Percentiles rank a stretch among this genome's conserved stretches.
phyloP scores from a whole-genome alignment of 2,888 invertebrate genomes.

The Drosophila vallismaia region DNA sequence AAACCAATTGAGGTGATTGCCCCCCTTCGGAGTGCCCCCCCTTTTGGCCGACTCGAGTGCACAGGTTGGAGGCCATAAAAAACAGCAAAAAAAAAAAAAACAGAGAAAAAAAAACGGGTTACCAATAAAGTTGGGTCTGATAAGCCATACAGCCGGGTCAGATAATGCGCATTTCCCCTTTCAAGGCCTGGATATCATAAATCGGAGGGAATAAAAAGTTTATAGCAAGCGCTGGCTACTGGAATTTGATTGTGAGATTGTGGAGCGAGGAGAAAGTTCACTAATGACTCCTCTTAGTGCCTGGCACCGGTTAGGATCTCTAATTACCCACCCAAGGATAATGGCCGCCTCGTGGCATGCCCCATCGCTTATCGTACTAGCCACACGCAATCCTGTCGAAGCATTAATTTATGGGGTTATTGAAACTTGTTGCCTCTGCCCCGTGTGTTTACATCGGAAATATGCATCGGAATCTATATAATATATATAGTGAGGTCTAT shows the following conservation, averaged over 20 bases:
- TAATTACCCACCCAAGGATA: slow-evolving; percentile 5
- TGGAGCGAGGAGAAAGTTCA: slow-evolving; percentile 6
- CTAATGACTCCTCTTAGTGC: slow-evolving; percentile 27
- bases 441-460: slow-evolving; percentile 67
- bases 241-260: slow-evolving; percentile 25
- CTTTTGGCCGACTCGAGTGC: slow-evolving; percentile 41
- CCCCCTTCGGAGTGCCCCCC: slow-evolving; percentile 34
- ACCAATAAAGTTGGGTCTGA: slow-evolving; percentile 31
- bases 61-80: slow-evolving; percentile 45
- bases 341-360: slow-evolving; percentile 33
- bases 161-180: slow-evolving; percentile 34
- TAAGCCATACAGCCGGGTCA: slow-evolving; percentile 37
- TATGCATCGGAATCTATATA: slow-evolving; percentile 20
- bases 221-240: slow-evolving; percentile 33
- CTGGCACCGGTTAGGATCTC: slow-evolving; percentile 37
- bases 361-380: slow-evolving; percentile 33
- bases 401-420: slow-evolving; percentile 58
- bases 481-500: slow-evolving; percentile 12
- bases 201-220: slow-evolving; percentile 31
- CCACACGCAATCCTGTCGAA: slow-evolving; percentile 38
- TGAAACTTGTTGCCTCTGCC: slow-evolving; percentile 70
- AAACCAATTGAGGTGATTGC: slow-evolving; percentile 48
- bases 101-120: slow-evolving; percentile 38
- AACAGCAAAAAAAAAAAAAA: slow-evolving; percentile 33
- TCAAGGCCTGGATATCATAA: slow-evolving; percentile 23